phyloP scores from a whole-genome alignment of 2,888 invertebrate species.

The Trissolcus brochymenae region DNA sequence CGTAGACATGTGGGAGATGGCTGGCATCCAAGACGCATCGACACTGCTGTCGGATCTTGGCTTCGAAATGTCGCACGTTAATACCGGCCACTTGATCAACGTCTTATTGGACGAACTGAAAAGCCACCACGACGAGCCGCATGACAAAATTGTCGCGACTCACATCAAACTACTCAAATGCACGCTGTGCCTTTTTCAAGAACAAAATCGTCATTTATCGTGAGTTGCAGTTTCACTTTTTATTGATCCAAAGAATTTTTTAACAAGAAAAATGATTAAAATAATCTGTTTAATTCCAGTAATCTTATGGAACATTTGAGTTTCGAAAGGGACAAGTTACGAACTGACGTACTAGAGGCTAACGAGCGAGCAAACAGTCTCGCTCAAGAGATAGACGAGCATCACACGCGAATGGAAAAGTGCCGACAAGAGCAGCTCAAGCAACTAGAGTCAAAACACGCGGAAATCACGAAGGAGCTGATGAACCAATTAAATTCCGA shows the following conservation, averaged over 20 bases:
- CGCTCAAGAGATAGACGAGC: constrained; percentile 94
- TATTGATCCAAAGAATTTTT: not conserved
- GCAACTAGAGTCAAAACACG: constrained; percentile 86
- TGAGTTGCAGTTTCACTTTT: constrained; percentile 67
- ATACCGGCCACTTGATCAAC: constrained; percentile 81
- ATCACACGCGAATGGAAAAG: constrained; percentile 88
- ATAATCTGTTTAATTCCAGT: constrained; percentile 65
- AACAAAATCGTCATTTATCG: constrained; percentile 81
- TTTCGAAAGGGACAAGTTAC: constrained; percentile 88
- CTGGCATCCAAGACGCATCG: constrained; percentile 82
- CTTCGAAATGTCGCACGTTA: constrained; percentile 80
- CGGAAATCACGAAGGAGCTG: constrained; percentile 84
- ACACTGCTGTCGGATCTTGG: constrained; percentile 83
- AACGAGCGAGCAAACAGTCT: constrained; percentile 88
- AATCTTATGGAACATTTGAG: constrained; percentile 81
- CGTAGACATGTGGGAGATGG: constrained; percentile 85
- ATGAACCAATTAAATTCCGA: constrained; percentile 84
- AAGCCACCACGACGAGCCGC: constrained; percentile 74
- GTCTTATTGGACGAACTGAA: constrained; percentile 84
- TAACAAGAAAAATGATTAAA: not conserved
- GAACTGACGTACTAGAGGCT: constrained; percentile 87
- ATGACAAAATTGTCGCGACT: constrained; percentile 69
- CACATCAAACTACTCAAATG: constrained; percentile 80
- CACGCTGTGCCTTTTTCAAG: constrained; percentile 82
- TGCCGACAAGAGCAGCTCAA: constrained; percentile 81